A percentile compares a stretch with the other conserved stretches of the same genome.
Conservation (phyloP, 1,140 invertebrate genomes). For the Maconellicoccus hirsutus region DNA sequence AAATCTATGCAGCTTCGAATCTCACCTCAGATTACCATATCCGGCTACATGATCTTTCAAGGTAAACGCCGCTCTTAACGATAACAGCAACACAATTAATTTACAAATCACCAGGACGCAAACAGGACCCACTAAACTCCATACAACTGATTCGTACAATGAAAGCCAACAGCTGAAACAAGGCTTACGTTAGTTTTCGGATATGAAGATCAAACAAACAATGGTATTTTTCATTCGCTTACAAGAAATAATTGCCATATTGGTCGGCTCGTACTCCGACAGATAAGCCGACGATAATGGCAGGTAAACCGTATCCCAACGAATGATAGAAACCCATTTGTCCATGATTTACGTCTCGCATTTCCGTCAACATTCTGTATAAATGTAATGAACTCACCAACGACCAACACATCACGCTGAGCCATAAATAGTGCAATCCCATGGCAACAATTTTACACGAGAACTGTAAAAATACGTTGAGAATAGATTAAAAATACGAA, state of each 20-base stretch:
- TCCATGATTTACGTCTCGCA: slow-evolving; percentile 91
- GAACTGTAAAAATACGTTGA: slow-evolving; percentile 46
- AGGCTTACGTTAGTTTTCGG: neutral
- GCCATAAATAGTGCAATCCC: slow-evolving; percentile 82
- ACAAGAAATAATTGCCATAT: slow-evolving; percentile 89
- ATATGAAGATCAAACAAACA: neutral
- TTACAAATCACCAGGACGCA: slow-evolving; percentile 62
- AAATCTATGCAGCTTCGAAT: neutral
- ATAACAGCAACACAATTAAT: slow-evolving; percentile 67
- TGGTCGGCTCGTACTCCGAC: slow-evolving; percentile 89
- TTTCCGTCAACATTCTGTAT: slow-evolving; percentile 87
- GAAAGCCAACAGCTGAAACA: slow-evolving; percentile 81
- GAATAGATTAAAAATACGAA: too few relatives aligned
- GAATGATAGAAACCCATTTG: slow-evolving; percentile 88
- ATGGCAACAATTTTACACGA: slow-evolving; percentile 84
- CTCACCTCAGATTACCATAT: slow-evolving; percentile 71
- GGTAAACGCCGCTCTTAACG: slow-evolving; percentile 78
- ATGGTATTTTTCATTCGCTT: too few relatives aligned
- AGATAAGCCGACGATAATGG: slow-evolving; percentile 77
- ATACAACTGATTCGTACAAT: slow-evolving; percentile 78
- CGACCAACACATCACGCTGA: slow-evolving; percentile 80
- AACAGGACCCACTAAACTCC: slow-evolving; percentile 80
- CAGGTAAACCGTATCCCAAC: slow-evolving; percentile 88
- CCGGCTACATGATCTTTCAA: slow-evolving; percentile 80
- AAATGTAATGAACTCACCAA: slow-evolving; percentile 84